Evolutionary conservation across 2,888 invertebrate species (phyloP), one percentile per base, ranked within the genome.

Genomic region (Scotopteryx bipunctaria): DNA sequence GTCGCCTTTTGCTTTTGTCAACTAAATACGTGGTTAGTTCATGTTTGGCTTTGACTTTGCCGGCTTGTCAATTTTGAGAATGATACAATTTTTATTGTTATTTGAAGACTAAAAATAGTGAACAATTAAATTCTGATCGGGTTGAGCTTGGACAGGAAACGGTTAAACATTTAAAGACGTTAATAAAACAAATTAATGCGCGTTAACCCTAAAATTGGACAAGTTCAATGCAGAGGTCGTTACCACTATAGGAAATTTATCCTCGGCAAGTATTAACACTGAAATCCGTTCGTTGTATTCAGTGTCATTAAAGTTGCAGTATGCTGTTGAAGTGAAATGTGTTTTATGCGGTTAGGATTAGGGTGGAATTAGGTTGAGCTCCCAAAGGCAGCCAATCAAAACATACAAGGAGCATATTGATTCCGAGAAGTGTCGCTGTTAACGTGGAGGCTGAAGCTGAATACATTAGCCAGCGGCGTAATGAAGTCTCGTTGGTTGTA

Each of bases 371-470:
- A 69, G 68, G 66, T 76, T 72, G 76, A 59, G 65, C 61, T 59
- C 60, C 61, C 57, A 66, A 71, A 74, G 76, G 72, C 74, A 86
- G 82, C 86, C 87, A 89, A 89, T 90, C 90, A 90, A 90, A 90
- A 90, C 90, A 89, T 89, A 89, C 90, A 88, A 87, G 87, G 86
- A 89, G 86, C 89, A 87, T 90, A 90, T 90, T 90, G 90, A 90
- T 90, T 90, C 90, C 85, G 87, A 89, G 90, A 90, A 90, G 90
- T 90, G 90, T 90, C 90, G 88, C 87, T 88, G 90, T 89, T 88
- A 89, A 87, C 90, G 88, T 87, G 86, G 82, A 88, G 89, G 88
- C 88, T 89, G 89, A 89, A 90, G 90, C 89, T 88, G 90, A 90
- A 90, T 90, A 90, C 90, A 90, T 90, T 90, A 90, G 89, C 89